These are phyloP conservation scores for Diabrotica virgifera DNA, from an alignment of 1,140 invertebrate genomes.

Conservation along the genomic window DNA sequence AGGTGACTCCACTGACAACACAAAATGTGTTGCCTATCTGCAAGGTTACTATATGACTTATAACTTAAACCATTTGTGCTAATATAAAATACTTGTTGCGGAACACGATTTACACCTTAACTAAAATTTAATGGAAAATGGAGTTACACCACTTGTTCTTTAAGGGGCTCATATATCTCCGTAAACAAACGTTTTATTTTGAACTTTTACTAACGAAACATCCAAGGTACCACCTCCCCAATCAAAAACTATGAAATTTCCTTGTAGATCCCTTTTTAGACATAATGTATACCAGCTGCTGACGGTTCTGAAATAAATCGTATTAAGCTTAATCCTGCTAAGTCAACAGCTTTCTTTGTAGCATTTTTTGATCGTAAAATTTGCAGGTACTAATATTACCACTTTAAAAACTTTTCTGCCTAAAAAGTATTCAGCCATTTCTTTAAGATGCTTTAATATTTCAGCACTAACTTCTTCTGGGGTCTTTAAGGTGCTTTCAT, in stretches of 20 bases:
- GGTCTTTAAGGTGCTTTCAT: background rate
- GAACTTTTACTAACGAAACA: conserved; percentile 72
- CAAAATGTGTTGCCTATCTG: too few relatives aligned
- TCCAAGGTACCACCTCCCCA: conserved; percentile 67
- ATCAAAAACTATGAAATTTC: conserved; percentile 57
- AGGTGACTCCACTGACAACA: too few relatives aligned
- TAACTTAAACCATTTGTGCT: too few relatives aligned
- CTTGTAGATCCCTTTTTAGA: conserved; percentile 49
- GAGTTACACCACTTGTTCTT: too few relatives aligned
- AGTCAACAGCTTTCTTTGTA: conserved; percentile 17
- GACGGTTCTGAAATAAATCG: conserved; percentile 63
- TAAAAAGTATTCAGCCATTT: conserved; percentile 15
- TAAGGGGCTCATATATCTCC: too few relatives aligned
- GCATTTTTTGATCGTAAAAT: conserved; percentile 27
- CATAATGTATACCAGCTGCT: conserved; percentile 65
- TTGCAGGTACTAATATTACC: conserved; percentile 23
- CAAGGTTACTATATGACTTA: too few relatives aligned
- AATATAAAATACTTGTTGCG: too few relatives aligned
- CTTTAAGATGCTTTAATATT: conserved; percentile 18
- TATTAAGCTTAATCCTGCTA: conserved; percentile 57
- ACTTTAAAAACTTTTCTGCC: conserved; percentile 16
- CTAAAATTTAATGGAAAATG: too few relatives aligned
- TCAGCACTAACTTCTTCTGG: conserved; percentile 26
- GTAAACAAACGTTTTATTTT: conserved; percentile 75
- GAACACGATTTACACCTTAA: too few relatives aligned